Base-by-base conservation (phyloP, 1,140 invertebrate species). In the Portunus trituberculatus region DNA sequence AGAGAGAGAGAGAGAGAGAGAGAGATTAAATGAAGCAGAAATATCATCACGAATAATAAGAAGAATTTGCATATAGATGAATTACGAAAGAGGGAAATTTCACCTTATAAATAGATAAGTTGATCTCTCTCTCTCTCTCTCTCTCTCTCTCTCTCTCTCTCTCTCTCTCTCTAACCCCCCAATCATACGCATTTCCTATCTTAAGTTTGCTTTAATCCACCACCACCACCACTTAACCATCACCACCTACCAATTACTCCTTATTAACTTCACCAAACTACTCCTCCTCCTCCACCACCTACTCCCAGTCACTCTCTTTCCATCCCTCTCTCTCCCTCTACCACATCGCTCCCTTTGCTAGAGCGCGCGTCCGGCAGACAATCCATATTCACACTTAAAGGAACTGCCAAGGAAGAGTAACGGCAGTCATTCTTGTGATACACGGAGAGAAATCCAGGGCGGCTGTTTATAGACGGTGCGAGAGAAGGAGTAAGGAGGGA, bases 371-470 rank as follows among this genome's bases (percentile, higher is more conserved):
- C 46, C 2, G 52, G 48, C 8, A 29, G n/a, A 10, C 84, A 59
- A 91, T 91, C 52, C 67, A 91, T 91, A 91, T 91, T 91, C 89
- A 91, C 31, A 91, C 46, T 91, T 91, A 91, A 67, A 91, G 52
- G 89, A 91, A 25, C 25, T 67, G 89, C 48, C 89, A 91, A 91
- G 89, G 89, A 12, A 91, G 89, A 91, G 46, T 52, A 45, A 91
- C 59, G 89, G 31, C n/a, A 32, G 89, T 91, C 48, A 91, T 59
- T 91, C 59, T 91, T 48, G 28, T 46, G 89, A 91, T 91, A 91
- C 89, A 91, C 46, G 46, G n/a, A 59, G 89, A 91, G 89, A 59
- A 91, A 91, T 91, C 89, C 48, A 8, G 89, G 25, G 89, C 6
- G 16, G 10, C 28, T 31, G 76, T 83, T 93, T 39, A 46, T 46